These are phyloP conservation scores for Brachionichthys hirsutus DNA, from an alignment of 2,113 vertebrate species.

Conservation along the genomic window DNA sequence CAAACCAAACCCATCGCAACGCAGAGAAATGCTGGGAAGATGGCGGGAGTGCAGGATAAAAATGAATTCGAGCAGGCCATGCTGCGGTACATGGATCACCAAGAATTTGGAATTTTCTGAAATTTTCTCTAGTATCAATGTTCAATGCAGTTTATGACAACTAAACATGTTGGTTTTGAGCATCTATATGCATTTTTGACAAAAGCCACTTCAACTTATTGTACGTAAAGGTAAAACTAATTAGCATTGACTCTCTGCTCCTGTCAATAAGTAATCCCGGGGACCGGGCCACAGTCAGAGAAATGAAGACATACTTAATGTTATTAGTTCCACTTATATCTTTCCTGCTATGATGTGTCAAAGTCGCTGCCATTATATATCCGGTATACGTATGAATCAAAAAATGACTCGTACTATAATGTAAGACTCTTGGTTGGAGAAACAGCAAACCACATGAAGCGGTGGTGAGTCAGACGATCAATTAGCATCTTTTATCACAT, in stretches of 20 bases:
- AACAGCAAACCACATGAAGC: constrained; percentile 7
- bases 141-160: not conserved
- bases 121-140: not conserved
- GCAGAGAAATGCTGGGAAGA: no score
- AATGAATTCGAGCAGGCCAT: not conserved
- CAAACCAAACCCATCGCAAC: not conserved
- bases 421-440: constrained; percentile 21
- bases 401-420: constrained; percentile 31
- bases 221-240: not conserved
- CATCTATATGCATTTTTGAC: not conserved
- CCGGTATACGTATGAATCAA: not conserved
- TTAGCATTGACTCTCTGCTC: not conserved
- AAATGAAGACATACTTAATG: constrained; percentile 9
- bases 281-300: not conserved
- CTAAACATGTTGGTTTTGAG: not conserved
- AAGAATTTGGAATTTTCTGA: not conserved
- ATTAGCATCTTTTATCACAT: constrained; percentile 55
- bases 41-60: no score
- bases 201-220: not conserved
- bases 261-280: constrained; percentile 8
- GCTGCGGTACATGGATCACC: no score
- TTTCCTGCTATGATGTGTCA: constrained; percentile 7
- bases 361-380: not conserved
- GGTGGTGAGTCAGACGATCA: constrained; percentile 41
- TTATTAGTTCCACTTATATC: constrained; percentile 12